phyloP scores from a whole-genome alignment of 2,888 invertebrate genomes.

The Drosophila paranaensis region DNA sequence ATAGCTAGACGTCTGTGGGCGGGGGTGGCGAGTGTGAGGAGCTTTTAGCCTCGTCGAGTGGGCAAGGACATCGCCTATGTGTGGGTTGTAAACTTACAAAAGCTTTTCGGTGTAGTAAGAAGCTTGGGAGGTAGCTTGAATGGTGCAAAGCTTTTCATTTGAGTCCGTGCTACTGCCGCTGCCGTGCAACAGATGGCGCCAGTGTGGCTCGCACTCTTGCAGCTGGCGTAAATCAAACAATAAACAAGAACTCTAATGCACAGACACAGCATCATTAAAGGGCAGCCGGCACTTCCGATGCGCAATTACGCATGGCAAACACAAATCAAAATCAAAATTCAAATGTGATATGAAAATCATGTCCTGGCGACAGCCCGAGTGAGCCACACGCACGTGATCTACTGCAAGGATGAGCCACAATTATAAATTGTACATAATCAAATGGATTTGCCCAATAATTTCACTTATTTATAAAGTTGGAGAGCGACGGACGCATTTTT shows the following conservation, averaged over 20 bases:
- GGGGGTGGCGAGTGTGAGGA: background rate
- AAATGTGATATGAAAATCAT: conserved; percentile 66
- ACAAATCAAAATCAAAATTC: conserved; percentile 64
- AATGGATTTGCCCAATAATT: conserved; percentile 66
- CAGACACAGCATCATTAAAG: conserved; percentile 61
- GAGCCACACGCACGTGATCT: conserved; percentile 53
- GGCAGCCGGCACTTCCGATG: conserved; percentile 61
- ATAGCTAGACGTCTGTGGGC: background rate
- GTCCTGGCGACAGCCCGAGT: conserved; percentile 40
- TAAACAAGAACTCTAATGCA: conserved; percentile 34
- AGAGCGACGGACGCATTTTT: no score
- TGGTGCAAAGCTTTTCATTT: background rate
- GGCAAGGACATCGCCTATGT: conserved; percentile 44
- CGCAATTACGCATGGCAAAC: conserved; percentile 75
- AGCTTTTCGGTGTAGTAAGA: conserved; percentile 22
- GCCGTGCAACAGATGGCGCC: conserved; percentile 48
- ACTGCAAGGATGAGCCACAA: conserved; percentile 56
- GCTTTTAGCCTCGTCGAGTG: conserved; percentile 16
- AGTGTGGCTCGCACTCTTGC: background rate
- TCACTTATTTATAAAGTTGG: conserved; percentile 67
- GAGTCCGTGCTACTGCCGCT: background rate
- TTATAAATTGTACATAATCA: conserved; percentile 72
- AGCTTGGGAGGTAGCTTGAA: conserved; percentile 13
- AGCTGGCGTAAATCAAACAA: conserved; percentile 28
- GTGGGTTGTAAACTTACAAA: conserved; percentile 1